These are phyloP conservation scores for Otus sunia DNA, from an alignment of 2,113 vertebrate genomes.

Conservation along the genomic window DNA sequence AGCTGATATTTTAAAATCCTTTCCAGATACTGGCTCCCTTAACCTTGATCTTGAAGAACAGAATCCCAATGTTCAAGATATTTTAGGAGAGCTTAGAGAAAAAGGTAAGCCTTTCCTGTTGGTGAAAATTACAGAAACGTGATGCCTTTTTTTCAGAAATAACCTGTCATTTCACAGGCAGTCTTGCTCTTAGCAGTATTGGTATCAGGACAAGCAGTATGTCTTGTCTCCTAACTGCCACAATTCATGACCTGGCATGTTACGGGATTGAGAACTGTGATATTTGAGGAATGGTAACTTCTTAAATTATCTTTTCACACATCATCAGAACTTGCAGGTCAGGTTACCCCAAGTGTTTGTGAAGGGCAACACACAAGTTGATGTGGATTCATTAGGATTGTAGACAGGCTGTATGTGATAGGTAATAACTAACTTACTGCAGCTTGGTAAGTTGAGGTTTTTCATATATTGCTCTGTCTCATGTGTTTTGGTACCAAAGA, in stretches of 20 bases:
- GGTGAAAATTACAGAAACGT: neutral
- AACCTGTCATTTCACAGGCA: neutral
- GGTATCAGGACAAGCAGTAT: neutral
- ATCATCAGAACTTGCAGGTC: neutral
- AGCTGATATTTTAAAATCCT: constrained; percentile 96
- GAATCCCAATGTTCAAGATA: constrained; percentile 97
- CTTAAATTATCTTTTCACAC: neutral
- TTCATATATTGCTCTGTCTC: neutral
- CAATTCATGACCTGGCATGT: neutral
- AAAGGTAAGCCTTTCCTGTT: constrained; percentile 79
- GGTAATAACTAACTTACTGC: neutral
- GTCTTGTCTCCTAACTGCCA: neutral
- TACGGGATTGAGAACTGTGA: neutral
- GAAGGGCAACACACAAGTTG: neutral
- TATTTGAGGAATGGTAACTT: neutral
- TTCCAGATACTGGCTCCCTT: constrained; percentile 94
- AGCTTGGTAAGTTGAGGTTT: neutral
- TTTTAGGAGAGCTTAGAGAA: constrained; percentile 93
- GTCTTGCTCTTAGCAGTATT: neutral
- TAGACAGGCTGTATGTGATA: neutral
- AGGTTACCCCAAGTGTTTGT: neutral
- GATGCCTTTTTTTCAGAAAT: neutral
- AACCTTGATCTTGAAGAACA: constrained; percentile 98
- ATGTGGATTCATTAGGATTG: neutral
- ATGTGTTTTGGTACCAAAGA: neutral